phyloP scores from a whole-genome alignment of 2,797 vertebrate genomes.

The Catostomus latipinnis region DNA sequence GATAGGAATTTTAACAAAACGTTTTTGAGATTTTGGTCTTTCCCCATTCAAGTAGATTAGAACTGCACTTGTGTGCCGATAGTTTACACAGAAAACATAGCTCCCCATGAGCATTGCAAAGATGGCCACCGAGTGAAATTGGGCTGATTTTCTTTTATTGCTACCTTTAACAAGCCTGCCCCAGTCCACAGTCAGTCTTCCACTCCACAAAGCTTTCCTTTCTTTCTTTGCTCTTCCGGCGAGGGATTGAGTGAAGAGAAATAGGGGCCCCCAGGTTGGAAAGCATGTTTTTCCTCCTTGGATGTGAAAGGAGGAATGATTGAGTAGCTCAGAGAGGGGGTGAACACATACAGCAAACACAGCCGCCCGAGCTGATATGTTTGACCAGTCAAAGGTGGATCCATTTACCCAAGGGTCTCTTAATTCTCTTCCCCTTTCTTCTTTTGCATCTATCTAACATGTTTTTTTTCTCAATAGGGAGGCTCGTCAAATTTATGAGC shows the following conservation, averaged over 20 bases:
- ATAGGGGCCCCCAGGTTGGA: constrained; percentile 47
- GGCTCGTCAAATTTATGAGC: constrained; percentile 39
- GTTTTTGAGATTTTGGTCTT: no score
- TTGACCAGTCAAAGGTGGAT: constrained; percentile 59
- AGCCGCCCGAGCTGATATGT: constrained; percentile 46
- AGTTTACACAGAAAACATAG: no score
- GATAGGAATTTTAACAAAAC: no score
- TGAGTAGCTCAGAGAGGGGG: constrained; percentile 62
- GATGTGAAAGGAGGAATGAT: constrained; percentile 68
- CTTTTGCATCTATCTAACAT: not conserved
- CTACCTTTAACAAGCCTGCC: not conserved
- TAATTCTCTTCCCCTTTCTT: constrained; percentile 56
- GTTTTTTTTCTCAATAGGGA: constrained; percentile 62
- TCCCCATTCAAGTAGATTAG: no score
- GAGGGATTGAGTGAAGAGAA: constrained; percentile 65
- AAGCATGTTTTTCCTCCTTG: constrained; percentile 38
- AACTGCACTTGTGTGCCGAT: no score
- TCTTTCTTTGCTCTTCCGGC: constrained; percentile 67
- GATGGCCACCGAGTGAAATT: constrained; percentile 58
- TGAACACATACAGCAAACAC: constrained; percentile 20
- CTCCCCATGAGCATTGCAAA: no score
- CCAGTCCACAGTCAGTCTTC: not conserved
- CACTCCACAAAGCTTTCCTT: no score
- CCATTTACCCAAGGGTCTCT: constrained; percentile 62
- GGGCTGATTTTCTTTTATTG: constrained; percentile 69